Evolutionary conservation across 2,888 invertebrate genomes (phyloP).

Genomic region (Fissipunctia ypsillon): DNA sequence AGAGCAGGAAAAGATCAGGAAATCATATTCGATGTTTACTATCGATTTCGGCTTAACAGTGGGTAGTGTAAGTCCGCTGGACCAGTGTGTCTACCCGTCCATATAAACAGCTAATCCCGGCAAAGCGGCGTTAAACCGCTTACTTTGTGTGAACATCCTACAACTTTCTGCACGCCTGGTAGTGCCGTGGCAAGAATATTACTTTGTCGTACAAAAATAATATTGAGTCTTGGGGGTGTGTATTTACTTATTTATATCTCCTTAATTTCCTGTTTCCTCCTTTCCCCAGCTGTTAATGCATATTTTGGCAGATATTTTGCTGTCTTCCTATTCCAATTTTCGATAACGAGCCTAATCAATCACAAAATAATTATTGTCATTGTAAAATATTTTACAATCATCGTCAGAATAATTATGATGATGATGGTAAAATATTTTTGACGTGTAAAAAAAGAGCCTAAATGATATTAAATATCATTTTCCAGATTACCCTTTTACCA

Average conservation of each 20-base stretch:
- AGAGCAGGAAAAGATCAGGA: conserved; percentile 24
- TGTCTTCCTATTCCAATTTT: background rate
- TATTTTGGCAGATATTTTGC: background rate
- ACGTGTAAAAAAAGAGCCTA: background rate
- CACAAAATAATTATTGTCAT: background rate
- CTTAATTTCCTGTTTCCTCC: conserved; percentile 4
- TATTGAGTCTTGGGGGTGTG: background rate
- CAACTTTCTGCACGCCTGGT: conserved; percentile 61
- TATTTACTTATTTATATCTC: conserved; percentile 25
- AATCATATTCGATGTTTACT: conserved; percentile 40
- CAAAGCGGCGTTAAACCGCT: conserved; percentile 63
- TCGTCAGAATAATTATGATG: too few species aligned
- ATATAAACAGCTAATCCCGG: conserved; percentile 61
- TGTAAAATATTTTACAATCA: background rate
- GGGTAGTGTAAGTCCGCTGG: conserved; percentile 39
- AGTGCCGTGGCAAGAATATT: conserved; percentile 23
- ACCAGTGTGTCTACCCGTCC: conserved; percentile 49
- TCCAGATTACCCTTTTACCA: background rate
- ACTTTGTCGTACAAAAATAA: conserved; percentile 21
- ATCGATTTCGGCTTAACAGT: conserved; percentile 46
- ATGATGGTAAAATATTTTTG: background rate
- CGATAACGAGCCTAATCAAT: too few species aligned
- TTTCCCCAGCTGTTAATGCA: background rate
- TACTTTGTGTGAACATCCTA: conserved; percentile 63
- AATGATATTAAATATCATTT: too few species aligned